Percentiles rank a stretch among this genome's conserved stretches.
Conservation (phyloP, 2,888 invertebrate genomes). For the Torymus auratus region DNA sequence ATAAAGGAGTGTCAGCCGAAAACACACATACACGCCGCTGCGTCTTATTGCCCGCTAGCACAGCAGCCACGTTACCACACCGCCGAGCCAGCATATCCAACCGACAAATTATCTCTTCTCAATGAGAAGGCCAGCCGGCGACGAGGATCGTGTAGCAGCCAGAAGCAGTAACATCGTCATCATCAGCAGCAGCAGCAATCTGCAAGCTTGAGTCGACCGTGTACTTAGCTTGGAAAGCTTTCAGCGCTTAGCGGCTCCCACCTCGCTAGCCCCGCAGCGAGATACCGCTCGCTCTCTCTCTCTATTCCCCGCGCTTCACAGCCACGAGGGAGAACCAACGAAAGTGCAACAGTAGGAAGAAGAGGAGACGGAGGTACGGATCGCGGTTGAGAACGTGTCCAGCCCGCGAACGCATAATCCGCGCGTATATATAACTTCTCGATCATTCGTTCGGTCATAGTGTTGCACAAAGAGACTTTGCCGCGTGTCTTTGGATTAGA, state of each 20-base stretch:
- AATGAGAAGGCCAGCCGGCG: conserved; percentile 42
- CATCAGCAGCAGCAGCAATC: conserved; percentile 1
- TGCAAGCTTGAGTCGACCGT: conserved; percentile 45
- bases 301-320: background rate
- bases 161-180: conserved; percentile 21
- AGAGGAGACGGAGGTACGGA: conserved; percentile 28
- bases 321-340: conserved; percentile 13
- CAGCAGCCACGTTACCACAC: background rate
- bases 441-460: no score
- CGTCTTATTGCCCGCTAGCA: background rate
- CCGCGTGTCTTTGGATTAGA: no score
- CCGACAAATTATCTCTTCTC: conserved; percentile 12
- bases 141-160: background rate
- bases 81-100: background rate
- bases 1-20: background rate
- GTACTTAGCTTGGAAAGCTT: conserved; percentile 49
- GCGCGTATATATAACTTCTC: no score
- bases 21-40: conserved; percentile 2
- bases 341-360: conserved; percentile 28
- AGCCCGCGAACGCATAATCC: conserved; percentile 1
- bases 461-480: no score
- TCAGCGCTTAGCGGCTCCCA: conserved; percentile 38
- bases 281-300: conserved; percentile 2
- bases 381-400: conserved; percentile 32
- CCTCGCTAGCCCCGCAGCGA: conserved; percentile 7